Base-by-base conservation (phyloP, 1,140 invertebrate species). In the Matsumurasca onukii region DNA sequence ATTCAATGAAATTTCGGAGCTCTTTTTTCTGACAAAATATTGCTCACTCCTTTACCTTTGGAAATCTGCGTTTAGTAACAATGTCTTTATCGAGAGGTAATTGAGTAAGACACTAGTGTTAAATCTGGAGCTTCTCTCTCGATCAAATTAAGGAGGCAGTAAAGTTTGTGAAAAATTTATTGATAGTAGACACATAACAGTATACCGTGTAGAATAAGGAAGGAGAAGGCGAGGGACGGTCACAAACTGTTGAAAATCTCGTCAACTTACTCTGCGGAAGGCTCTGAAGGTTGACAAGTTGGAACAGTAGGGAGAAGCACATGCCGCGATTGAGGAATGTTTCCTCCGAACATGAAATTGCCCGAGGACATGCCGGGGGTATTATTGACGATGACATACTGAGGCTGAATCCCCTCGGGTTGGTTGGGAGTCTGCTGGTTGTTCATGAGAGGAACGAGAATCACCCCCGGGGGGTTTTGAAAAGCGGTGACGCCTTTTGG, bases 371-470 rank as follows among this genome's bases (percentile, higher is more conserved):
- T 31, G 12, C 63, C 68, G 5, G 68, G 45, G 13, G 63, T 64
- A 13, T 49, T 68, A 31, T 72, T 72, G 2, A 72, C 71, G 15
- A 72, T 34, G 15, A 72, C 29, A 39, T 69, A 67, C 64, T 70
- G 68, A n/a, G 67, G 52, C 45, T 70, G 68, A 17, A 61, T 31
- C 2, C 49, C 66, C 3, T 59, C 55, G 13, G 39, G 39, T 31
- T 12, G 24, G 22, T 1, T 31, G 5, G 25, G 55, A n/a, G n/a
- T 49, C 27, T 5, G 51, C 1, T 9, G 34, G 1, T 25, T 63
- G 31, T 39, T 63, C 62, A 72, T 9, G 31, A 64, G 65, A 15
- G 71, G 73, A 30, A 72, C 73, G 0, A 72, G 59, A 17, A 72
- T 67, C 3, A 71, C 69, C 0, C 71, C 71, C 1, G 72, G 68